phyloP scores from a whole-genome alignment of 2,113 vertebrate genomes.

The Albula glossodonta region DNA sequence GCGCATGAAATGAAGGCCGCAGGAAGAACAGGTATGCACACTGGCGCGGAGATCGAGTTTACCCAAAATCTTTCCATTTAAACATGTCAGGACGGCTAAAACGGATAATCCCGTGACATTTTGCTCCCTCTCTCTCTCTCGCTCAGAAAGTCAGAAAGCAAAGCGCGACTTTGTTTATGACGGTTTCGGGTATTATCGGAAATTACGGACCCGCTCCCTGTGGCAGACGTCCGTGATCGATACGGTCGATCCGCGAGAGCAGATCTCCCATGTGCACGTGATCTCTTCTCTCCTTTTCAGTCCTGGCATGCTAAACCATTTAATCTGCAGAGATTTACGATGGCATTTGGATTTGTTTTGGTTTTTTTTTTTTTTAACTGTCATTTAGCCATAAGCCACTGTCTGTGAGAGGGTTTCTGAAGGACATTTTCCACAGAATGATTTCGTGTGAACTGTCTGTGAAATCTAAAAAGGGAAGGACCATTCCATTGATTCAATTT shows the following conservation, averaged over 20 bases:
- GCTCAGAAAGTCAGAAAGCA: background rate
- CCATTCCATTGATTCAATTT: conserved; percentile 32
- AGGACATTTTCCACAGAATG: conserved; percentile 25
- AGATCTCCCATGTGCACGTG: background rate
- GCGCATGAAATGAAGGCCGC: background rate
- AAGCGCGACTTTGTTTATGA: background rate
- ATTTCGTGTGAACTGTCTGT: conserved; percentile 22
- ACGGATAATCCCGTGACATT: background rate
- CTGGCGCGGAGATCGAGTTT: background rate
- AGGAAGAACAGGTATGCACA: background rate
- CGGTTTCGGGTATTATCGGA: background rate
- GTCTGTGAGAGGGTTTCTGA: conserved; percentile 24
- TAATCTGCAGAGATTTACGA: conserved; percentile 10
- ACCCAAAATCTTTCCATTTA: background rate
- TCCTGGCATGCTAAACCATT: background rate
- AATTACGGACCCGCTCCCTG: conserved; percentile 1
- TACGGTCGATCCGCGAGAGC: background rate
- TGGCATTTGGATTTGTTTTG: background rate
- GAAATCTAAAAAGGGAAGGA: conserved; percentile 19
- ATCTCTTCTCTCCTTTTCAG: background rate
- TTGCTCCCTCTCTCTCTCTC: background rate
- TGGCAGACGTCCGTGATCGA: background rate
- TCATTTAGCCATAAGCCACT: background rate
- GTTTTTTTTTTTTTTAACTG: background rate
- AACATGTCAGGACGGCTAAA: background rate